These are phyloP conservation scores for Meloidogyne floridensis DNA, from an alignment of 1,140 invertebrate species.

Conservation along the genomic window DNA sequence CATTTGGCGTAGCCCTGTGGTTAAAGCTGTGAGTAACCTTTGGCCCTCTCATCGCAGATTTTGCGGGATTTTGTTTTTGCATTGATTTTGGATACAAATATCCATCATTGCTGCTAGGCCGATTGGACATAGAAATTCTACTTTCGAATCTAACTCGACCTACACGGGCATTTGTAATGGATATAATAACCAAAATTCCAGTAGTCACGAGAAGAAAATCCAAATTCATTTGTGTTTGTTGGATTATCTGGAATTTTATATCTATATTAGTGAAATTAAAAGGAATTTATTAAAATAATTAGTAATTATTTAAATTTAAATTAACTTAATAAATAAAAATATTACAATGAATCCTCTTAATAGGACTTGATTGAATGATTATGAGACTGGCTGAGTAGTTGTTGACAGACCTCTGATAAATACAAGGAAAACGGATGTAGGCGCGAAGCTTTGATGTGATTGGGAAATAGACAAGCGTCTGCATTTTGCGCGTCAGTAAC, in stretches of 20 bases:
- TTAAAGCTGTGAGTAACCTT: not conserved
- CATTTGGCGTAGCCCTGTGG: not conserved
- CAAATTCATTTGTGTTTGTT: too few species aligned
- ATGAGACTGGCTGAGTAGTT: not conserved
- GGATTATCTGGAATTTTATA: too few species aligned
- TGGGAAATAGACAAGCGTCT: constrained; percentile 5
- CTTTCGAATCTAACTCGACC: too few species aligned
- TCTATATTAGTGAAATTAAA: too few species aligned
- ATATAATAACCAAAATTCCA: too few species aligned
- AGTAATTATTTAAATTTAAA: not conserved
- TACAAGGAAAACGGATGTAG: not conserved
- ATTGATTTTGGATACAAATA: too few species aligned
- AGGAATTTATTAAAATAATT: too few species aligned
- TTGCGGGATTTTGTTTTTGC: not conserved
- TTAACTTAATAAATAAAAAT: not conserved
- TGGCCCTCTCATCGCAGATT: not conserved
- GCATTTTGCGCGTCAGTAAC: not conserved
- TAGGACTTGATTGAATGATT: not conserved
- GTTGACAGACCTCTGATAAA: not conserved
- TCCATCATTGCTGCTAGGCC: too few species aligned
- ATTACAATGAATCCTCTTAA: not conserved
- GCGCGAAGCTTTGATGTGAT: not conserved
- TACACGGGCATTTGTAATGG: too few species aligned
- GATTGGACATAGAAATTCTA: too few species aligned
- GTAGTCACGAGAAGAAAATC: too few species aligned